phyloP scores from a whole-genome alignment of 1,140 invertebrate genomes.

The Drosophila santomea region DNA sequence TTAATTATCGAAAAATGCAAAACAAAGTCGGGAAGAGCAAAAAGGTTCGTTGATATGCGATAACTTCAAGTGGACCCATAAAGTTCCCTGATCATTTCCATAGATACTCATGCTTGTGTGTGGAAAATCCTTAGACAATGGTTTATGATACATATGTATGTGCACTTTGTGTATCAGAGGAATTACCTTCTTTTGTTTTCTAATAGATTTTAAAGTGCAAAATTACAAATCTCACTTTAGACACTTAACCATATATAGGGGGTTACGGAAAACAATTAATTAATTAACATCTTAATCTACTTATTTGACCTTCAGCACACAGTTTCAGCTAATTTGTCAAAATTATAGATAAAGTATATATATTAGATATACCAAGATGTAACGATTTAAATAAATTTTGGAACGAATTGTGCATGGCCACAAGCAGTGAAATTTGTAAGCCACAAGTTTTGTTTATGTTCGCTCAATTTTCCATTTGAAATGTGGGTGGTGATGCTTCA shows the following conservation, averaged over 20 bases:
- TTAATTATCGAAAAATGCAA: constrained; percentile 44
- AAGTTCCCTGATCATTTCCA: constrained; percentile 6
- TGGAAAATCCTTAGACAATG: not conserved
- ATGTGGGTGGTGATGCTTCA: not conserved
- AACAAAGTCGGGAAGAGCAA: constrained; percentile 14
- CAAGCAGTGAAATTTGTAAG: constrained; percentile 3
- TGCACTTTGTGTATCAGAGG: too few relatives aligned
- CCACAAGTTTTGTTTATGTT: constrained; percentile 1
- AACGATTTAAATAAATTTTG: not conserved
- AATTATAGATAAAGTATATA: too few relatives aligned
- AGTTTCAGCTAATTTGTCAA: too few relatives aligned
- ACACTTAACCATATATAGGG: too few relatives aligned
- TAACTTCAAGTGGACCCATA: constrained; percentile 29
- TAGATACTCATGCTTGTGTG: not conserved
- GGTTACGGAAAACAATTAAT: too few relatives aligned
- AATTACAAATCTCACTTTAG: too few relatives aligned
- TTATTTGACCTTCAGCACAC: too few relatives aligned
- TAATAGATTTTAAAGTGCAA: too few relatives aligned
- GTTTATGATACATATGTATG: not conserved
- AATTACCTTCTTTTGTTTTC: too few relatives aligned
- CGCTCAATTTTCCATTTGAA: constrained; percentile 3
- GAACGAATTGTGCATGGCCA: not conserved
- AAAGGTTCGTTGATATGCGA: constrained; percentile 23
- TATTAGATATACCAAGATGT: too few relatives aligned
- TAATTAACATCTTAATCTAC: too few relatives aligned